These are phyloP conservation scores for Corbicula japonica DNA, from an alignment of 2,888 invertebrate species.

Conservation along the genomic window DNA sequence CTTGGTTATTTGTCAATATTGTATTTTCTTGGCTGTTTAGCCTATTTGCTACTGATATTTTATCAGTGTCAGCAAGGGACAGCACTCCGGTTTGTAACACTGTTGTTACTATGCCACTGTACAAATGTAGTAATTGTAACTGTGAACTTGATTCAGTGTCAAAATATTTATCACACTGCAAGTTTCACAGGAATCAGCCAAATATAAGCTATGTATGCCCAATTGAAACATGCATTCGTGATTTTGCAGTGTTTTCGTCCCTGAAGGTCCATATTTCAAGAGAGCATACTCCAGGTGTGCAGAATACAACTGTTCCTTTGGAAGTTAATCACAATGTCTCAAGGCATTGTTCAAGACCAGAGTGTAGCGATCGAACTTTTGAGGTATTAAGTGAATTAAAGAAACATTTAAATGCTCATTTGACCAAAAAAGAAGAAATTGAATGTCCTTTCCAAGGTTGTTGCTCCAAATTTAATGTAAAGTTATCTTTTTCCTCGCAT, in stretches of 20 bases:
- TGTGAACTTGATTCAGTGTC: not conserved
- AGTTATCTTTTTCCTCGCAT: constrained; percentile 38
- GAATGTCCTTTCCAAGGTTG: constrained; percentile 1
- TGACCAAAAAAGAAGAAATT: not conserved
- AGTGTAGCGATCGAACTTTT: not conserved
- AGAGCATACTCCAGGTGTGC: not conserved
- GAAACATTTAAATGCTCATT: not conserved
- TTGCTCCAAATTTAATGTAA: constrained; percentile 3
- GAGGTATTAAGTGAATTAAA: not conserved
- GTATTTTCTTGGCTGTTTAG: too few species aligned
- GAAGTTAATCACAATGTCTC: constrained; percentile 1
- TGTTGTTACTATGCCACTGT: too few species aligned
- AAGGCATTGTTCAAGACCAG: not conserved
- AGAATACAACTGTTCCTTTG: not conserved
- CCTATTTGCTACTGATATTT: too few species aligned
- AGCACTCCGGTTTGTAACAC: too few species aligned
- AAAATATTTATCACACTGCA: constrained; percentile 1
- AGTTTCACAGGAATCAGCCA: not conserved
- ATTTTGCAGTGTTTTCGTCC: not conserved
- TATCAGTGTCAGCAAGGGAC: too few species aligned
- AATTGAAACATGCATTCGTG: not conserved
- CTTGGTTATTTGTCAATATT: too few species aligned
- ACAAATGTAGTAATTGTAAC: not conserved
- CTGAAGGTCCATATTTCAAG: too few species aligned
- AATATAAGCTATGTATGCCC: not conserved